Evolutionary conservation across 2,797 vertebrate genomes (phyloP), one percentile per base, ranked within the genome.

Genomic region (Otolemur crassicaudatus): DNA sequence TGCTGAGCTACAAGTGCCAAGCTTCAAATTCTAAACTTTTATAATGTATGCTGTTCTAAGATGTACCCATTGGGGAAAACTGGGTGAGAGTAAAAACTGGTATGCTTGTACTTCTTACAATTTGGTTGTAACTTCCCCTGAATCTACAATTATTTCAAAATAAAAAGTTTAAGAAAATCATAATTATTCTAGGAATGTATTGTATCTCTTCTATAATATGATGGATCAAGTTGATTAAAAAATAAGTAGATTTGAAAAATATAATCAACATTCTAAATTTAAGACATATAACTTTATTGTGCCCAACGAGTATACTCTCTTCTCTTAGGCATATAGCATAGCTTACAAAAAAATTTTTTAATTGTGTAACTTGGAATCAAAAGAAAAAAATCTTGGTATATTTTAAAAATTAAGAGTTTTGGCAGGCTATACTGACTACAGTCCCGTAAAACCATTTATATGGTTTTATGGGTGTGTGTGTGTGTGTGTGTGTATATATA

Each of bases 1-100:
- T 9, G 43, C 10, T 46, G 43, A 46, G 43, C 43, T 46, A 46
- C 43, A 46, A 46, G 43, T 7, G 43, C 43, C 43, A 46, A 46
- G 43, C 43, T 9, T 70, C 53, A 85, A 90, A 37, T 49, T 49
- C 60, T 27, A 63, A 46, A n/a, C 79, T 84, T 76, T 85, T 85
- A 90, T 90, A 61, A 27, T 73, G 11, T 67, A 49, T 53, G 43
- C 88, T 88, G 63, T 65, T 94, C 31, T 94, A 90, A 94, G 53
- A 61, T 85, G 61, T 60, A 77, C 67, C 70, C 20, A 94, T n/a
- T 56, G 60, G 81, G 27, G 69, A 22, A 76, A 84, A 85, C 70
- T 65, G 27, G 56, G 56, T 87, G 22, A 86, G 27, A n/a, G n/a
- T n/a, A n/a, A n/a, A n/a, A n/a, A n/a, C n/a, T n/a, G 34, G 56